Evolutionary conservation across 2,113 vertebrate species (phyloP).

Genomic region (Tylochromis polylepis): DNA sequence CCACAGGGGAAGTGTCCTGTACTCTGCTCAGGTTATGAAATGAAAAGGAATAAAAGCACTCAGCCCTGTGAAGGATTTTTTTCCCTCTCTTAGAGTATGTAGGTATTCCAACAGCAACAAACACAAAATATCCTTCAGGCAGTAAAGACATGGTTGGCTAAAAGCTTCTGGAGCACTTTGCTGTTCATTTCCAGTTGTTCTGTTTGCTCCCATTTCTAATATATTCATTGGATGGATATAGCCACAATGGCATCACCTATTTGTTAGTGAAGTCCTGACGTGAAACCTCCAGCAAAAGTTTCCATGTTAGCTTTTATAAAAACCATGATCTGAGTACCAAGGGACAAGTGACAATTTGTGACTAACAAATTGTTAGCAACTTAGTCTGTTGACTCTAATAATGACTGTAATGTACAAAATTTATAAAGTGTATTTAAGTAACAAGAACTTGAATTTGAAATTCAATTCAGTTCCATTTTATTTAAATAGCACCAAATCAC

Average conservation of each 20-base stretch:
- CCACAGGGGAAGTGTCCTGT: slow-evolving; percentile 4
- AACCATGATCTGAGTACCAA: not conserved
- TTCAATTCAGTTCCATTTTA: not conserved
- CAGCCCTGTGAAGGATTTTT: not conserved
- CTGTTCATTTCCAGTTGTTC: not conserved
- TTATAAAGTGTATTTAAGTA: not conserved
- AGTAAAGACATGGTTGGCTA: not conserved
- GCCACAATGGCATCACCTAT: not conserved
- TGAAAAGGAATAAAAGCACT: slow-evolving; percentile 25
- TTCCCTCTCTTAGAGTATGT: not conserved
- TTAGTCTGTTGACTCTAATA: no score
- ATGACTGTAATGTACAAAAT: not conserved
- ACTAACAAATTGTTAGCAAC: not conserved
- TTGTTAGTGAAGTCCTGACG: not conserved
- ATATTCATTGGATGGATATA: not conserved
- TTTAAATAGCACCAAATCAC: not conserved
- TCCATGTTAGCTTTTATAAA: not conserved
- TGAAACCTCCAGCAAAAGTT: not conserved
- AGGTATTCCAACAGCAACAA: slow-evolving; percentile 4
- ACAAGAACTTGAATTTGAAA: not conserved
- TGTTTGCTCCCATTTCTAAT: not conserved
- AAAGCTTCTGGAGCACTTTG: slow-evolving; percentile 17
- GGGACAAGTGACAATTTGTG: not conserved
- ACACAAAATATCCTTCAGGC: not conserved
- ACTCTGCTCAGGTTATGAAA: slow-evolving; percentile 1